These are phyloP conservation scores for Nycticryphes semicollaris DNA, from an alignment of 2,113 vertebrate genomes.

Conservation along the genomic window DNA sequence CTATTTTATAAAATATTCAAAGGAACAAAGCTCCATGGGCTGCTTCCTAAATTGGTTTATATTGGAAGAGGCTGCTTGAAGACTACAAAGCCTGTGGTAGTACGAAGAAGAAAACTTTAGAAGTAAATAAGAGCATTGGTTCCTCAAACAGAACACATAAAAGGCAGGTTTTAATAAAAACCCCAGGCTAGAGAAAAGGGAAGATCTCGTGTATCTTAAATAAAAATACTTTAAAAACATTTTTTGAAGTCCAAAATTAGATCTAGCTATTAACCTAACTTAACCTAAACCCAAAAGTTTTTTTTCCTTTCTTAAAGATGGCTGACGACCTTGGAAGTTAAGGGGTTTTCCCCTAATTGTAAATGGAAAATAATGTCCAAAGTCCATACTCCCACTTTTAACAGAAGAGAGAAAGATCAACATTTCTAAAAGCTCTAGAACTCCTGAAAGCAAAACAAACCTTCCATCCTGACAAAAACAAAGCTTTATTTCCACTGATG, in stretches of 20 bases:
- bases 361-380: accelerated
- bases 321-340: not conserved
- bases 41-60: not conserved
- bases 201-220: not conserved
- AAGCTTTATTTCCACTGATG: not conserved
- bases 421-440: not conserved
- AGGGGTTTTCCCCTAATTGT: accelerated
- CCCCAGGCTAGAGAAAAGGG: not conserved
- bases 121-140: not conserved
- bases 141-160: not conserved
- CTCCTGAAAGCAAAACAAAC: not conserved
- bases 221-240: not conserved
- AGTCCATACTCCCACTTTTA: not conserved
- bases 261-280: not conserved
- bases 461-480: not conserved
- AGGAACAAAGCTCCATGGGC: not conserved
- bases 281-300: not conserved
- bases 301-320: not conserved
- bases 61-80: not conserved
- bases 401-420: not conserved
- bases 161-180: not conserved
- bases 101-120: not conserved
- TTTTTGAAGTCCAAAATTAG: not conserved
- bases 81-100: not conserved
- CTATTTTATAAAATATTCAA: not conserved